Evolutionary conservation across 2,797 vertebrate species (phyloP), one percentile per base, ranked within the genome.

Genomic region (Pipistrellus kuhlii): DNA sequence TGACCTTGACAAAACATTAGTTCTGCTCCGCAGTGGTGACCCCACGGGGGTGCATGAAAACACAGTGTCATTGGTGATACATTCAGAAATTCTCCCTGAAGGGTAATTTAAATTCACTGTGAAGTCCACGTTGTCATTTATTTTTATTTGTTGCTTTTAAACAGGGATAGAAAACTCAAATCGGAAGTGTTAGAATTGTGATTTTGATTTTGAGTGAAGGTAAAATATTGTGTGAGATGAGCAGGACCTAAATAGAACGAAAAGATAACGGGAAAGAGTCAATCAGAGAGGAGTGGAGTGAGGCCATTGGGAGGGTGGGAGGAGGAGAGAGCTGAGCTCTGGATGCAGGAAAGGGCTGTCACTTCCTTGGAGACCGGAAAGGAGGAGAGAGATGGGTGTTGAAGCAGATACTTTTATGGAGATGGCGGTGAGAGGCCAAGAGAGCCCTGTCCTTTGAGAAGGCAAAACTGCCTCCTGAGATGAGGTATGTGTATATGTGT

Each of bases 1-100:
- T 25, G 93, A 97, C 88, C 96, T 96, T 71, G 13, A 83, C 62
- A 87, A 91, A 78, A 51, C 68, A 62, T 75, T 38, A 66, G 4
- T 55, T 62, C 80, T 72, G 68, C 76, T 78, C 91, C 71, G 73
- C 93, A 53, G 15, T 35, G 88, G 55, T 27, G 95, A 94, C 62
- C 23, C 83, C 88, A 78, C 38, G 30, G 17, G 30, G 11, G 73
- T 86, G 21, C 41, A 66, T 2, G 85, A 95, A 94, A 85, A 48
- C 10, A 23, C 21, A 71, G 2, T 20, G 13, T 76, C 85, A 23
- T 48, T 38, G n/a, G 6, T 30, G 12, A 66, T 21, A 77, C 18
- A 8, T 75, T 90, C 92, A 76, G 2, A 78, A 55, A 69, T 17
- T 77, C 68, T 88, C 55, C 11, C 68, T 6, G 7, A n/a, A 9